phyloP scores from a whole-genome alignment of 2,113 vertebrate genomes.

The Canis aureus region DNA sequence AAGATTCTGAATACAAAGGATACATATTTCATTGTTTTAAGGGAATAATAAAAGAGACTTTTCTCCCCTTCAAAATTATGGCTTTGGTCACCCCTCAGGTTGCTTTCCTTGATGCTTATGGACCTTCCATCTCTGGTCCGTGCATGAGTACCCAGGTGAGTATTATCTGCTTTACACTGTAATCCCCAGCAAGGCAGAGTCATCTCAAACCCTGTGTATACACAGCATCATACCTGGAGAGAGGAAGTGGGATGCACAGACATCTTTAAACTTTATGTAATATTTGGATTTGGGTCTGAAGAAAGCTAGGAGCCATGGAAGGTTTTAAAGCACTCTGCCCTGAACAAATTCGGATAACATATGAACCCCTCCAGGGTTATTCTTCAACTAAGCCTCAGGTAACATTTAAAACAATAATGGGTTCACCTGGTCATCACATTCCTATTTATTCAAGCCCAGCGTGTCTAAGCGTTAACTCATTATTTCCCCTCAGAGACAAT shows the following conservation, averaged over 20 bases:
- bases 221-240: neutral
- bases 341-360: neutral
- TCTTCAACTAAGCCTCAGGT: neutral
- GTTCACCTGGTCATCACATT: neutral
- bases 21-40: neutral
- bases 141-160: neutral
- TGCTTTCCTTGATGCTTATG: neutral
- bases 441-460: neutral
- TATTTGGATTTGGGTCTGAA: neutral
- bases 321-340: neutral
- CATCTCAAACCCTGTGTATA: neutral
- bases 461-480: neutral
- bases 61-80: neutral
- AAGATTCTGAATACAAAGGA: neutral
- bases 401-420: neutral
- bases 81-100: neutral
- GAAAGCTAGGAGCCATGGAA: neutral
- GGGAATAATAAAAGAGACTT: neutral
- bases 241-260: too few species aligned
- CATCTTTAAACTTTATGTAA: neutral
- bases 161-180: neutral
- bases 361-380: rapidly evolving
- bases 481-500: neutral
- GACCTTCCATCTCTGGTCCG: neutral
- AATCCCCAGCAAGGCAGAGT: neutral